Percentiles rank a stretch among this genome's conserved stretches.
Conservation (phyloP, 2,888 invertebrate species). For the Busseola fusca region DNA sequence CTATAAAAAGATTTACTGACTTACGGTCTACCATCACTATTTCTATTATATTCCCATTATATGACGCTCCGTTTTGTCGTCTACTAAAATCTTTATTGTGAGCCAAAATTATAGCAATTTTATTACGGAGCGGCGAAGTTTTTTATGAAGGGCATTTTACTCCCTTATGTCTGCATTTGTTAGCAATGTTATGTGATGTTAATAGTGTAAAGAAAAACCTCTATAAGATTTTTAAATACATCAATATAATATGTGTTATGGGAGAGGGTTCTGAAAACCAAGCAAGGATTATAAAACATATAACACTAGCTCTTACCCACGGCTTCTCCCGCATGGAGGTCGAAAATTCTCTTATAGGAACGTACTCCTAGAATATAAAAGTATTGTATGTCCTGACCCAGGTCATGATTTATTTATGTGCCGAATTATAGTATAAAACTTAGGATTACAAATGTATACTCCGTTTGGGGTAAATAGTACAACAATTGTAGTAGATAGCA, state of each 20-base stretch:
- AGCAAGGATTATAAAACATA: not conserved
- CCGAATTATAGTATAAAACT: not conserved
- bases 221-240: not conserved
- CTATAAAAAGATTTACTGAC: conserved; percentile 43
- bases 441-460: not conserved
- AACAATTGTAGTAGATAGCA: not conserved
- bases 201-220: conserved; percentile 13
- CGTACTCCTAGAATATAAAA: not conserved
- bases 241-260: not conserved
- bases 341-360: not conserved
- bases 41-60: conserved; percentile 44
- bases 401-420: not conserved
- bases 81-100: conserved; percentile 50
- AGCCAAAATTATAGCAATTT: conserved; percentile 47
- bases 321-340: not conserved
- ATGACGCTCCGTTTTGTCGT: conserved; percentile 43
- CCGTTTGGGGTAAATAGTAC: not conserved
- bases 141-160: conserved; percentile 51
- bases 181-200: conserved; percentile 15
- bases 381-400: not conserved
- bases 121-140: conserved; percentile 35
- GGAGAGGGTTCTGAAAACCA: not conserved
- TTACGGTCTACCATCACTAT: conserved; percentile 21
- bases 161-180: conserved; percentile 27
- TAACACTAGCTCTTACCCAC: not conserved